A percentile compares a stretch with the other conserved stretches of the same genome.
Conservation (phyloP, 1,140 invertebrate species). For the Drosophila auraria region DNA sequence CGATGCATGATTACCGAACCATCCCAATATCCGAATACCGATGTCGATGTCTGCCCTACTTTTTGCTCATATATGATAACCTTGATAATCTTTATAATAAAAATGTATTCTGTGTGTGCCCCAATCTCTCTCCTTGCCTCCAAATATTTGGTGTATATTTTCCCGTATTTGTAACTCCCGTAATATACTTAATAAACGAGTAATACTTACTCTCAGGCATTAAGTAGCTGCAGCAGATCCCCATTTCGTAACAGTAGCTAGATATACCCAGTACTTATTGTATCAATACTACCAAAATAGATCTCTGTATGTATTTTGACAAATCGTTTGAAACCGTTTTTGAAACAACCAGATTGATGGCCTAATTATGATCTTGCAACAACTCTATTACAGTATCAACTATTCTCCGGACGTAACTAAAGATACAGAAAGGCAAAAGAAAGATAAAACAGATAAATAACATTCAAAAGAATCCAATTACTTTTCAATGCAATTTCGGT, state of each 20-base stretch:
- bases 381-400: slow-evolving; percentile 83
- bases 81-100: slow-evolving; percentile 2
- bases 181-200: slow-evolving; percentile 42
- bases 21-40: slow-evolving; percentile 8
- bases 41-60: slow-evolving; percentile 42
- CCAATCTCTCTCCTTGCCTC: slow-evolving; percentile 6
- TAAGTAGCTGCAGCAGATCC: slow-evolving; percentile 35
- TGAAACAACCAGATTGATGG: slow-evolving; percentile 67
- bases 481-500: slow-evolving; percentile 77
- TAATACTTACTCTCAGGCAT: slow-evolving; percentile 8
- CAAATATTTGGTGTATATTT: slow-evolving; percentile 43
- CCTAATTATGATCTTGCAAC: slow-evolving; percentile 77
- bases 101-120: slow-evolving; percentile 32
- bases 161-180: slow-evolving; percentile 31
- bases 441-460: slow-evolving; percentile 34
- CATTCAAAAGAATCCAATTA: slow-evolving; percentile 62
- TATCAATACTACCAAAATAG: slow-evolving; percentile 33
- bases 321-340: slow-evolving; percentile 49
- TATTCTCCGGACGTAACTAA: slow-evolving; percentile 84
- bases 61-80: slow-evolving; percentile 23
- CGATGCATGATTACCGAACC: slow-evolving; percentile 32
- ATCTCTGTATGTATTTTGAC: slow-evolving; percentile 54
- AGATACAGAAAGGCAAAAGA: slow-evolving; percentile 40
- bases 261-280: slow-evolving; percentile 20
- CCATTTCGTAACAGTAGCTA: slow-evolving; percentile 56